Base-by-base conservation (phyloP, 2,888 invertebrate species). In the Platynereis dumerilii region DNA sequence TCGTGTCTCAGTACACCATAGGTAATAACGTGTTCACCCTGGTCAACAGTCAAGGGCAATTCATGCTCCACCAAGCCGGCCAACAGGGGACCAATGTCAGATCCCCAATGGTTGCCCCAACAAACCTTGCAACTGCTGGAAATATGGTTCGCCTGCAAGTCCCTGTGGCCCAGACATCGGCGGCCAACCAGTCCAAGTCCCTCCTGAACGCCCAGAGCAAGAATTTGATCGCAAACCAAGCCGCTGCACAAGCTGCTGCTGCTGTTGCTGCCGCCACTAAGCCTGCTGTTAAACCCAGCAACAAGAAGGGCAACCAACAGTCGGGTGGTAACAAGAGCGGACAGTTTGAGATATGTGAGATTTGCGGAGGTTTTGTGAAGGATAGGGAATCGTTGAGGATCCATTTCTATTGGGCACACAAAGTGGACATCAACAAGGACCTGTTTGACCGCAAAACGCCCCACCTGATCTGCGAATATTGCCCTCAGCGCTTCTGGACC, bases 371-470 rank as follows among this genome's bases (percentile, higher is more conserved):
- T 26, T 96, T 95, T 81, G 96, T 96, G 69, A 94, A 95, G 87
- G 96, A 96, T 84, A 87, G 95, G 79, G 94, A 95, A 78, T 94
- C 95, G 81, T 86, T 96, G 70, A 88, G 96, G 71, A 95, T 95
- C 84, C 96, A 96, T 82, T 96, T 96, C 93, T 95, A 94, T 81
- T 96, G 94, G 93, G 95, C 96, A 83, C 96, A 96, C 85, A 95
- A 96, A 88, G 78, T 80, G 45, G 80, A 81, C 60, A 74, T 81
- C 69, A 78, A 79, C n/a, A 75, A 75, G 66, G 72, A 73, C 26
- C 72, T 79, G 39, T 78, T 81, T 60, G 75, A 73, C 27, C 69
- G 75, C 10, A 70, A 73, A 20, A 64, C 68, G 92, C 94, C 96
- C 65, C 96, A 96, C 56, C 87, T 96, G 72, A 94, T 94, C 86